phyloP scores from a whole-genome alignment of 2,113 vertebrate genomes.

The Ascaphus truei region DNA sequence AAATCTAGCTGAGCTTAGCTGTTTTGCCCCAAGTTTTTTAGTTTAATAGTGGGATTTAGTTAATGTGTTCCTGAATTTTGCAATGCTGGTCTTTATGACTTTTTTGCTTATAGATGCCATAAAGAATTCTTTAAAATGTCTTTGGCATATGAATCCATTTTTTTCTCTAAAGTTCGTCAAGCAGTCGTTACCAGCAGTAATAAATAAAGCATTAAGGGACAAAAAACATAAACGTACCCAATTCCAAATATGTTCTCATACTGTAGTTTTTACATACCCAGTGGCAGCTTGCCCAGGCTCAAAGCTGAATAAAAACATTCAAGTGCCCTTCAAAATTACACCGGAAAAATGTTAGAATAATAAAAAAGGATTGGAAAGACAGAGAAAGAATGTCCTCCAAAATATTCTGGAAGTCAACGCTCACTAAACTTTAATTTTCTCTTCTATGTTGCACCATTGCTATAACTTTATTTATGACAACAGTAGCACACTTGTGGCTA shows the following conservation, averaged over 20 bases:
- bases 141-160: constrained; percentile 6
- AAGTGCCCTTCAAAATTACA: background rate
- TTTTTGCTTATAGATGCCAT: constrained; percentile 31
- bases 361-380: background rate
- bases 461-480: no score
- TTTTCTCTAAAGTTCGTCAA: background rate
- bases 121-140: constrained; percentile 23
- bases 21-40: constrained; percentile 48
- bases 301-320: background rate
- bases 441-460: no score
- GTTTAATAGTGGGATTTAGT: constrained; percentile 49
- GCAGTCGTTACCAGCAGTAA: constrained; percentile 2
- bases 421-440: no score
- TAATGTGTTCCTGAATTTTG: constrained; percentile 43
- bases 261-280: constrained; percentile 19
- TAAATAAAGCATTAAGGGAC: constrained; percentile 14
- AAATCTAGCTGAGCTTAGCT: constrained; percentile 44
- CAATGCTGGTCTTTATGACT: constrained; percentile 45
- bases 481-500: no score
- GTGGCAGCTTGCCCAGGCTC: constrained; percentile 8
- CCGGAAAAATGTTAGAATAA: background rate
- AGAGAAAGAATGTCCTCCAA: no score
- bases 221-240: background rate
- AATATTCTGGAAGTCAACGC: no score
- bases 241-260: constrained; percentile 19